phyloP scores from a whole-genome alignment of 2,888 invertebrate genomes.

The Caenorhabditis becei region DNA sequence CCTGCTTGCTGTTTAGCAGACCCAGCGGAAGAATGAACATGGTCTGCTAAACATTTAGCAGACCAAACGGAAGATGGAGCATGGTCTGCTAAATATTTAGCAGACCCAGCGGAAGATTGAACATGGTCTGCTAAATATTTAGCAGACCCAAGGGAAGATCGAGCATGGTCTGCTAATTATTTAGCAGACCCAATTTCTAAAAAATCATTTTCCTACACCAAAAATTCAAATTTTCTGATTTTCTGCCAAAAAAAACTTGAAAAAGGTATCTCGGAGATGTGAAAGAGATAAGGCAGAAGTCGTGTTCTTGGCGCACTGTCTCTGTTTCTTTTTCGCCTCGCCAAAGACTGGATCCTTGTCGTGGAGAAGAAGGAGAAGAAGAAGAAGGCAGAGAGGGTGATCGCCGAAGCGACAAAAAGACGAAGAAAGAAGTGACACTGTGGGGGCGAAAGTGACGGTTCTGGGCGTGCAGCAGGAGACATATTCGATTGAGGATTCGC shows the following conservation, averaged over 20 bases:
- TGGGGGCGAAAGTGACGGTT: conserved; percentile 30
- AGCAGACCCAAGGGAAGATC: too few relatives aligned
- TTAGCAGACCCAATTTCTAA: too few relatives aligned
- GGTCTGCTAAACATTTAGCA: too few relatives aligned
- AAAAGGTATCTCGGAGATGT: neutral
- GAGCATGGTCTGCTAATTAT: too few relatives aligned
- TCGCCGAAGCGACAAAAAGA: neutral
- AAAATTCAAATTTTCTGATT: neutral
- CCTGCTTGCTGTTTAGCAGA: too few relatives aligned
- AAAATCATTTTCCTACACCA: too few relatives aligned
- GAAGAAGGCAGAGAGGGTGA: neutral
- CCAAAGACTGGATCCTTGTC: conserved; percentile 1
- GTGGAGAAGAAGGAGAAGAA: neutral
- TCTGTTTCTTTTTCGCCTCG: neutral
- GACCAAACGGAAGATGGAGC: too few relatives aligned
- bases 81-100: too few relatives aligned
- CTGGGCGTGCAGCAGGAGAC: neutral
- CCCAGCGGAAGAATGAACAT: too few relatives aligned
- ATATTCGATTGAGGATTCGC: neutral
- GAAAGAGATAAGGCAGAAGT: neutral
- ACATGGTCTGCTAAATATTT: too few relatives aligned
- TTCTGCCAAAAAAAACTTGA: neutral
- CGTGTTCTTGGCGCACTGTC: neutral
- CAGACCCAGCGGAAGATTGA: too few relatives aligned
- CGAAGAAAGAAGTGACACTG: conserved; percentile 27